Evolutionary conservation across 2,113 vertebrate genomes (phyloP).

Genomic region (Atlantisia rogersi): DNA sequence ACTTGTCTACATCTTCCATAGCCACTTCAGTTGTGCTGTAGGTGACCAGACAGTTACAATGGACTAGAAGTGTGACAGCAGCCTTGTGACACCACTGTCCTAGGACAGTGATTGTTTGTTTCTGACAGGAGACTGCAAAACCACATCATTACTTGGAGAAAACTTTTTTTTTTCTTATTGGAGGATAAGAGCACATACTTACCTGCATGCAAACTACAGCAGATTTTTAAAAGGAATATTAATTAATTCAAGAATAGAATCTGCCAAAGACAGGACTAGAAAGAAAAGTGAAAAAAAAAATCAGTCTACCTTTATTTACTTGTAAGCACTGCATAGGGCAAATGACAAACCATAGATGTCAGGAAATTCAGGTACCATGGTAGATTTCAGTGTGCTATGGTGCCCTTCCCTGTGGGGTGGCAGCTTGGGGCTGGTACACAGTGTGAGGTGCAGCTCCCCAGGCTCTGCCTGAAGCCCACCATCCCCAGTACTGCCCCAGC

Average conservation of each 20-base stretch:
- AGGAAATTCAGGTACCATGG: fast-evolving
- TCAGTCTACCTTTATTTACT: background rate
- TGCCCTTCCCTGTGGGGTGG: fast-evolving
- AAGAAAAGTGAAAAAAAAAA: background rate
- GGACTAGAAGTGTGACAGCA: fast-evolving
- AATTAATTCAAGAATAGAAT: background rate
- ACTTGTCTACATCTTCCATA: fast-evolving
- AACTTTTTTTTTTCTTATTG: background rate
- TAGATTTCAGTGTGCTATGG: fast-evolving
- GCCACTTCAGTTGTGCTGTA: background rate
- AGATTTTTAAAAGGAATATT: background rate
- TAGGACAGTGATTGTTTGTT: background rate
- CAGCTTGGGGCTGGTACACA: fast-evolving
- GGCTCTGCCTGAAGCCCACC: fast-evolving
- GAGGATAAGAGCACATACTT: background rate
- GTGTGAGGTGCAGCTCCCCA: fast-evolving
- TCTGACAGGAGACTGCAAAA: background rate
- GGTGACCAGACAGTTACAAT: too few relatives aligned
- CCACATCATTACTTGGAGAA: fast-evolving
- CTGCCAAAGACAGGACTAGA: background rate
- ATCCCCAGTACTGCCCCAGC: background rate
- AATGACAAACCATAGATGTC: fast-evolving
- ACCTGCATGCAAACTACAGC: background rate
- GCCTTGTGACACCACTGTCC: background rate
- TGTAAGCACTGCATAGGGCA: background rate